These are phyloP conservation scores for Ormyrus thymus DNA, from an alignment of 2,888 invertebrate species.

Conservation along the genomic window DNA sequence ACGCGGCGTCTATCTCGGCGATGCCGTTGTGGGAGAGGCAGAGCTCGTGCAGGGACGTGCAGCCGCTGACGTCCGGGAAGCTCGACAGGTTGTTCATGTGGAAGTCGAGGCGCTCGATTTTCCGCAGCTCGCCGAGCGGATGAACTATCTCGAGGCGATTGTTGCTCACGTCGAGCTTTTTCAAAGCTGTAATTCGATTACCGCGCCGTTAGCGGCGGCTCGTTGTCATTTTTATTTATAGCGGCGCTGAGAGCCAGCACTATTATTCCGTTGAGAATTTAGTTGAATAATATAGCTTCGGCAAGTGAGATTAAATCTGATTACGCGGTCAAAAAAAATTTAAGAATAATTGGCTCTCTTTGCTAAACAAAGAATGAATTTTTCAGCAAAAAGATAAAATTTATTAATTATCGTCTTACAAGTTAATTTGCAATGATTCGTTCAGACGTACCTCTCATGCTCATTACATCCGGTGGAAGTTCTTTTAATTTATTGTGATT, in stretches of 20 bases:
- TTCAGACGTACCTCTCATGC: conserved; percentile 81
- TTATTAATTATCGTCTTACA: no score
- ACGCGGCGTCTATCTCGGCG: conserved; percentile 82
- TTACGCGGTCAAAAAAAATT: background rate
- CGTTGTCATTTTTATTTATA: no score
- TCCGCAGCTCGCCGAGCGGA: conserved; percentile 83
- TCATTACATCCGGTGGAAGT: conserved; percentile 88
- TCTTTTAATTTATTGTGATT: conserved; percentile 85
- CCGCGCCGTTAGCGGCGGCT: no score
- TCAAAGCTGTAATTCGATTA: conserved; percentile 77
- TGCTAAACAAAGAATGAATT: no score
- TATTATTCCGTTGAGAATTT: background rate
- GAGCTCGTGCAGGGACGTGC: conserved; percentile 85
- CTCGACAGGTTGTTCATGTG: conserved; percentile 88
- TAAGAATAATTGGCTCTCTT: background rate
- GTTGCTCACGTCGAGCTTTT: conserved; percentile 84
- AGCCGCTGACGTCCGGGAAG: conserved; percentile 87
- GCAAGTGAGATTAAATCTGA: background rate
- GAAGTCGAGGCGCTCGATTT: conserved; percentile 85
- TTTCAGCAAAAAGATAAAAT: no score
- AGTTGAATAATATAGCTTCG: background rate
- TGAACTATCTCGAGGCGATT: conserved; percentile 83
- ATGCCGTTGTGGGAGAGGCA: conserved; percentile 90
- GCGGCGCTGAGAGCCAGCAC: no score
- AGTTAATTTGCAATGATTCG: conserved; percentile 5